Evolutionary conservation across 2,113 vertebrate species (phyloP).

Genomic region (Pholis gunnellus): DNA sequence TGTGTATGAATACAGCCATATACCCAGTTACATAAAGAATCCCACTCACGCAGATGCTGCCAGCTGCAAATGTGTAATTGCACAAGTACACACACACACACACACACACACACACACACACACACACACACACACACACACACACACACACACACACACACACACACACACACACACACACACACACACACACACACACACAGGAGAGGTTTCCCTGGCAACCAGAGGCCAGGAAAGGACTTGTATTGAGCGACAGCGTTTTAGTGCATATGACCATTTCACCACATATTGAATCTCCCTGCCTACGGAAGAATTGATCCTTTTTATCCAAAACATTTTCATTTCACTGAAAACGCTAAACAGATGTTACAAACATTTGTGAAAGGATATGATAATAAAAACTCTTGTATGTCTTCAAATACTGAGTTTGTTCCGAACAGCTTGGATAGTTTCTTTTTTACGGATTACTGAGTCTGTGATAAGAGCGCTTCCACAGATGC

Average conservation of each 20-base stretch:
- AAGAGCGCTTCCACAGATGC: constrained; percentile 43
- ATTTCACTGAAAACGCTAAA: not conserved
- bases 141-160: constrained; percentile 15
- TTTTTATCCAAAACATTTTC: constrained; percentile 1
- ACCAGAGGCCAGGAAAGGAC: constrained; percentile 57
- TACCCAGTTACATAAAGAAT: constrained; percentile 1
- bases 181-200: constrained; percentile 15
- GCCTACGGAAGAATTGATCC: not conserved
- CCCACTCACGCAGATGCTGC: constrained; percentile 32
- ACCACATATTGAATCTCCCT: not conserved
- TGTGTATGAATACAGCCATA: constrained; percentile 28
- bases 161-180: constrained; percentile 21
- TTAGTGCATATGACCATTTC: constrained; percentile 19
- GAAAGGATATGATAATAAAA: not conserved
- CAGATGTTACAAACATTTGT: not conserved
- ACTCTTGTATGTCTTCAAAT: not conserved
- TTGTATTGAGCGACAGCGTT: constrained; percentile 46
- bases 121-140: constrained; percentile 24
- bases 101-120: constrained; percentile 22
- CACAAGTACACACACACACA: constrained; percentile 5
- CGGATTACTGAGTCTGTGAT: constrained; percentile 30
- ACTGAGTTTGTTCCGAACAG: constrained; percentile 29
- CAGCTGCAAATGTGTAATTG: constrained; percentile 32
- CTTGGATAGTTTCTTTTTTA: constrained; percentile 26
- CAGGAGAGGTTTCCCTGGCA: constrained; percentile 71